Evolutionary conservation across 2,888 invertebrate species (phyloP).

Genomic region (Caenorhabditis zanzibari): DNA sequence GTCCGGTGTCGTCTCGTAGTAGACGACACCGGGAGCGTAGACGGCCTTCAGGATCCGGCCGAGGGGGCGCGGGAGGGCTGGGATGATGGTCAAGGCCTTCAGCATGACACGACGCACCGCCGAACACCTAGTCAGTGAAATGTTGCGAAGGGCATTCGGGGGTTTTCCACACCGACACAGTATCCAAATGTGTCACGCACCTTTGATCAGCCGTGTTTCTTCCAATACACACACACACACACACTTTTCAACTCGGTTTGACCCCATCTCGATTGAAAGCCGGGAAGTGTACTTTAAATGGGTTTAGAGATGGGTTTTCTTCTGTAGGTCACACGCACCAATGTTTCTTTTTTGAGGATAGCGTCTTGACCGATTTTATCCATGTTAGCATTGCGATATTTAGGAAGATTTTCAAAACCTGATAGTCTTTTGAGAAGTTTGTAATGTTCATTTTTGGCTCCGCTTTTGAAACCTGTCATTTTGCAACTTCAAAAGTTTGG

Average conservation of each 20-base stretch:
- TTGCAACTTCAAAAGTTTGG: too few species aligned
- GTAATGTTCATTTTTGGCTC: too few species aligned
- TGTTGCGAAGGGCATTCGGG: conserved; percentile 54
- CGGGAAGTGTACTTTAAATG: conserved; percentile 42
- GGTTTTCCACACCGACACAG: not conserved
- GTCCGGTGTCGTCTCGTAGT: conserved; percentile 22
- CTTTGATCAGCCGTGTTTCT: conserved; percentile 17
- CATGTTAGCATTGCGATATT: not conserved
- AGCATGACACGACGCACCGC: conserved; percentile 62
- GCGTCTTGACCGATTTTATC: conserved; percentile 1
- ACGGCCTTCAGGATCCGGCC: conserved; percentile 46
- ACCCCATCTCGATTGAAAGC: conserved; percentile 5
- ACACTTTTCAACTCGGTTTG: conserved; percentile 11
- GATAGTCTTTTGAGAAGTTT: too few species aligned
- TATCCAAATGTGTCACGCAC: conserved; percentile 56
- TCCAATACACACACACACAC: conserved; percentile 19
- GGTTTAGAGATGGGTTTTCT: conserved; percentile 30
- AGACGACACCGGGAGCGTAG: conserved; percentile 9
- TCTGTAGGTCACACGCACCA: conserved; percentile 43
- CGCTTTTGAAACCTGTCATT: too few species aligned
- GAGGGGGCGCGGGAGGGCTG: not conserved
- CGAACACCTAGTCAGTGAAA: conserved; percentile 62
- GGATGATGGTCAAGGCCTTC: conserved; percentile 59
- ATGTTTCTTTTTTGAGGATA: conserved; percentile 18
- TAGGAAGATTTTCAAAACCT: not conserved